Percentiles rank a stretch among this genome's conserved stretches.
phyloP scores from a whole-genome alignment of 2,797 vertebrate species.

The Dromococcyx pavoninus region DNA sequence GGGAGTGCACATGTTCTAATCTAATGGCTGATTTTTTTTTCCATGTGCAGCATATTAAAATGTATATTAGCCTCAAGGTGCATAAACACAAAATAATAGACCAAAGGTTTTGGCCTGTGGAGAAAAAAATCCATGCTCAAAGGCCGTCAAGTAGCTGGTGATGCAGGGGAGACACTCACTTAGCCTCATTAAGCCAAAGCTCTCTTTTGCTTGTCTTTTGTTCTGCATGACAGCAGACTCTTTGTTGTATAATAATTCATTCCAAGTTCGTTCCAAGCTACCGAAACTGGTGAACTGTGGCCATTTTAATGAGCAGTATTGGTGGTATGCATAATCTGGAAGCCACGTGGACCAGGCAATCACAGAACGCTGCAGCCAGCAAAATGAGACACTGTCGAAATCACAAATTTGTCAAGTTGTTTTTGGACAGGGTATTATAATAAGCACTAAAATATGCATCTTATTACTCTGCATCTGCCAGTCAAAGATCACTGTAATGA shows the following conservation, averaged over 20 bases:
- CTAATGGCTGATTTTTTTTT: conserved; percentile 83
- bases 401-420: conserved; percentile 84
- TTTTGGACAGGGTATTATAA: conserved; percentile 84
- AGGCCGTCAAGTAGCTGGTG: conserved; percentile 81
- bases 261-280: conserved; percentile 86
- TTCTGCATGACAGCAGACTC: conserved; percentile 89
- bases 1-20: conserved; percentile 88
- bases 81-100: conserved; percentile 90
- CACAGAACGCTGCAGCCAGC: conserved; percentile 86
- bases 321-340: conserved; percentile 85
- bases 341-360: conserved; percentile 86
- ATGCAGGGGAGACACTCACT: conserved; percentile 86
- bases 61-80: conserved; percentile 89
- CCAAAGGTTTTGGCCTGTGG: conserved; percentile 83
- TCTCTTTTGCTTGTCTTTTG: conserved; percentile 86
- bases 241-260: conserved; percentile 94
- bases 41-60: conserved; percentile 90
- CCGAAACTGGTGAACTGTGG: conserved; percentile 88
- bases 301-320: conserved; percentile 92
- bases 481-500: conserved; percentile 81
- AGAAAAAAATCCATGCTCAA: conserved; percentile 80
- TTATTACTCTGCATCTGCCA: conserved; percentile 81
- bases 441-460: conserved; percentile 81
- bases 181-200: conserved; percentile 93
- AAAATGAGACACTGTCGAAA: conserved; percentile 87